These are phyloP conservation scores for Sphenopsis melanotis DNA, from an alignment of 2,797 vertebrate genomes.

Conservation along the genomic window DNA sequence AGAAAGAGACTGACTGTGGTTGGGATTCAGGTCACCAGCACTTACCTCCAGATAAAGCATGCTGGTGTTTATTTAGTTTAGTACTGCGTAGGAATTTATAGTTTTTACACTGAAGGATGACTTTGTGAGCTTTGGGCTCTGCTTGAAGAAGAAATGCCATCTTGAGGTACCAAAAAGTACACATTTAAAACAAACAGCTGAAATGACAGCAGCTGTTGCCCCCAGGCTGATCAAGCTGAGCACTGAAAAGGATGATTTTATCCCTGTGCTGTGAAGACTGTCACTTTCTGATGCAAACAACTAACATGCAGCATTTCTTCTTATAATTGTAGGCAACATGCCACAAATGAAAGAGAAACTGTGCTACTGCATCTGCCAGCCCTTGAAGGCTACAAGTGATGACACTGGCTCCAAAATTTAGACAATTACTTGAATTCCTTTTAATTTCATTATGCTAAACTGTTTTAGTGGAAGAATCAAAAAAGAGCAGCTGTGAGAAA, in stretches of 20 bases:
- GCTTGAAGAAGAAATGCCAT: conserved; percentile 13
- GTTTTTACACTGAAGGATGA: background rate
- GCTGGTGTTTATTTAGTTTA: background rate
- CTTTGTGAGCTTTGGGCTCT: background rate
- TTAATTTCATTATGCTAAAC: background rate
- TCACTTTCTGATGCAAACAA: conserved; percentile 25
- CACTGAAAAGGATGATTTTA: background rate
- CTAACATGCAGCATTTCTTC: background rate
- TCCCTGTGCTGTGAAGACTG: background rate
- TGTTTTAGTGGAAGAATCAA: background rate
- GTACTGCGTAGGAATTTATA: background rate
- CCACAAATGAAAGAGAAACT: background rate
- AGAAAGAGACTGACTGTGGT: background rate
- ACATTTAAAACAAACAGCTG: conserved; percentile 9
- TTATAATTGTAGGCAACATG: conserved; percentile 6
- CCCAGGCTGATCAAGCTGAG: conserved; percentile 15
- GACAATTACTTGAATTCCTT: background rate
- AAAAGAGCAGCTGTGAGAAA: background rate
- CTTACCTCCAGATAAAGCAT: background rate
- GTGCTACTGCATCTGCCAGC: background rate
- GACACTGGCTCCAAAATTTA: background rate
- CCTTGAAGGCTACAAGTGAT: background rate
- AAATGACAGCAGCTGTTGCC: conserved; percentile 55
- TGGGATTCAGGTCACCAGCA: background rate
- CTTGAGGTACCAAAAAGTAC: conserved; percentile 12